Conservation (phyloP, 1,140 invertebrate species). For the Lerema accius region DNA sequence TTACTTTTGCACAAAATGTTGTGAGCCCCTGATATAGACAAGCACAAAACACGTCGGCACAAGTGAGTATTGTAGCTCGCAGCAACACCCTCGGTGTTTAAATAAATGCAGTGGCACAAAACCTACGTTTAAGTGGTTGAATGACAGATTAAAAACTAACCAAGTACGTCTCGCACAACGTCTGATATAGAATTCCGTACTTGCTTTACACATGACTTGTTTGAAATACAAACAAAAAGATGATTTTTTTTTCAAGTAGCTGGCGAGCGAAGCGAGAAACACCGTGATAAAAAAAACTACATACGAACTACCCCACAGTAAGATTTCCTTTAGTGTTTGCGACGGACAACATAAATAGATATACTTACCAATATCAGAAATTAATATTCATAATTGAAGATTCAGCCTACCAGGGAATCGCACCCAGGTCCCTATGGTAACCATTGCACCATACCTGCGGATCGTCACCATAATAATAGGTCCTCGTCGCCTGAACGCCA, state of each 20-base stretch:
- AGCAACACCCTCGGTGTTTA: constrained; percentile 40
- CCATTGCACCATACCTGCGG: too few species aligned
- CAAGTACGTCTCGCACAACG: background rate
- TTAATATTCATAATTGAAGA: too few species aligned
- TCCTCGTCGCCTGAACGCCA: too few species aligned
- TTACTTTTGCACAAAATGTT: constrained; percentile 8
- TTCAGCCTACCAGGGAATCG: too few species aligned
- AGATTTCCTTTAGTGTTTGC: too few species aligned
- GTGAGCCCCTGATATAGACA: constrained; percentile 11
- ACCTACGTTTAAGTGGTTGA: constrained; percentile 52
- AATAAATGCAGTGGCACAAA: constrained; percentile 46
- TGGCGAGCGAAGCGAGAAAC: too few species aligned
- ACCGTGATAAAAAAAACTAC: too few species aligned
- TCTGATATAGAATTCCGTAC: background rate
- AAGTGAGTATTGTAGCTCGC: constrained; percentile 39
- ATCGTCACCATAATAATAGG: too few species aligned
- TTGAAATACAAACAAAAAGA: background rate
- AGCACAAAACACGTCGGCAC: constrained; percentile 26
- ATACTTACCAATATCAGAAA: too few species aligned
- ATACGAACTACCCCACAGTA: too few species aligned
- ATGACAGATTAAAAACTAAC: constrained; percentile 50
- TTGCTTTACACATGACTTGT: background rate
- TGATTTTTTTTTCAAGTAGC: background rate
- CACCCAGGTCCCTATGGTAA: too few species aligned
- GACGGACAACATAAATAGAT: too few species aligned